Base-by-base conservation (phyloP, 2,113 vertebrate species). In the Carollia perspicillata region DNA sequence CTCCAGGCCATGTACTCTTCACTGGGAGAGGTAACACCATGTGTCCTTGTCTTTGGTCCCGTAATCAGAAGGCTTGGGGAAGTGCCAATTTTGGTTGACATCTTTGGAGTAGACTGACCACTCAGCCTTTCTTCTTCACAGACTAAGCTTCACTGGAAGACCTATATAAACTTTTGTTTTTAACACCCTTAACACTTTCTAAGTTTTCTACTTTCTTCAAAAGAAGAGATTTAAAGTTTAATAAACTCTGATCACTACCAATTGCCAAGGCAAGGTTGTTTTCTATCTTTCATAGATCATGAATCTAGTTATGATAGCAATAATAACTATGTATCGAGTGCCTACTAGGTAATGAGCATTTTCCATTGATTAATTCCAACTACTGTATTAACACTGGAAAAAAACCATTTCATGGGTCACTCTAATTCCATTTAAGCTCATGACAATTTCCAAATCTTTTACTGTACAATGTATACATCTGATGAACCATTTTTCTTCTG, bases 141-240 rank as follows among this genome's bases (percentile, higher is more conserved):
- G 66, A 2, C 9, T 23, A 11, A 37, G 66, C 17, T 65, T 65
- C 35, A 49, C 2, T 35, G 37, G 37, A 79, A 63, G 47, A 55
- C 1, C 10, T 81, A 66, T 77, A 11, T 58, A 81, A 65, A 69
- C 14, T 47, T 78, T 30, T 84, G 12, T 35, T 92, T 89, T 84
- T 74, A 84, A 17, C 22, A 90, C 23, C 3, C 60, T 95, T 68
- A 95, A 85, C 26, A 28, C 33, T 63, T 85, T 72, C 63, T 72
- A 65, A 89, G 22, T 58, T 44, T 90, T 65, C 30, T 20, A 49
- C n/a, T 47, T 65, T 86, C 69, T 72, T 28, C 33, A 72, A 94
- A 83, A 93, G 40, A 79, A 89, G 26, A 93, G 75, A 84, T 86
- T 86, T 85, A 92, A 88, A 74, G 84, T 83, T 96, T 85, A 35